These are phyloP conservation scores for Furnarius figulus DNA, from an alignment of 2,113 vertebrate species.

Conservation along the genomic window DNA sequence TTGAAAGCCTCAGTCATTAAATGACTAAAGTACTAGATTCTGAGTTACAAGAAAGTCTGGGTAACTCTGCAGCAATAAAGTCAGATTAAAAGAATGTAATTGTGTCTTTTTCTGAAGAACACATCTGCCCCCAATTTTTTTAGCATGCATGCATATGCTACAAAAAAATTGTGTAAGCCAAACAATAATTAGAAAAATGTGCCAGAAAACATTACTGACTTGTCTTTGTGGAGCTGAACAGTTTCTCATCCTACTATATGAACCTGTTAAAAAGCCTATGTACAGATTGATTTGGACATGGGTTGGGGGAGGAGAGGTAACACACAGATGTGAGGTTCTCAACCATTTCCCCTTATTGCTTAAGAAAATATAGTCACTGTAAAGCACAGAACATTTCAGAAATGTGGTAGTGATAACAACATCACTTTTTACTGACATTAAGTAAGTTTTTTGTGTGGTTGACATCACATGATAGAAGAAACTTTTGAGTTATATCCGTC, in stretches of 20 bases:
- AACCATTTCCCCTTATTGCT: background rate
- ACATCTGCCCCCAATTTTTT: background rate
- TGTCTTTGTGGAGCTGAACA: background rate
- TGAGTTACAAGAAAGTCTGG: background rate
- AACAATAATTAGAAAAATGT: background rate
- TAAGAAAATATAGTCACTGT: background rate
- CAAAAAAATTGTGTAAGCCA: background rate
- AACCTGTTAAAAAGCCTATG: background rate
- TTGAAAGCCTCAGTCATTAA: background rate
- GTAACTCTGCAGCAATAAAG: background rate
- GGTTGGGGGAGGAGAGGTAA: background rate
- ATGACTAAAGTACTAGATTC: background rate
- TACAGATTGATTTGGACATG: background rate
- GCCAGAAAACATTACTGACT: background rate
- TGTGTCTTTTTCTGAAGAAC: background rate
- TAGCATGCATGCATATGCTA: background rate
- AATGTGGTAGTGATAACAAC: background rate
- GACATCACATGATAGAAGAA: background rate
- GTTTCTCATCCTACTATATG: background rate
- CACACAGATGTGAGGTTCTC: background rate
- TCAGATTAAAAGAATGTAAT: background rate
- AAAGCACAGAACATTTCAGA: background rate
- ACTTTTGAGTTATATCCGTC: background rate
- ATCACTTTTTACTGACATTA: background rate
- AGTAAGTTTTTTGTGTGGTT: background rate